A percentile compares a stretch with the other conserved stretches of the same genome.
phyloP scores from a whole-genome alignment of 1,140 invertebrate species.

The Aplysia californica region DNA sequence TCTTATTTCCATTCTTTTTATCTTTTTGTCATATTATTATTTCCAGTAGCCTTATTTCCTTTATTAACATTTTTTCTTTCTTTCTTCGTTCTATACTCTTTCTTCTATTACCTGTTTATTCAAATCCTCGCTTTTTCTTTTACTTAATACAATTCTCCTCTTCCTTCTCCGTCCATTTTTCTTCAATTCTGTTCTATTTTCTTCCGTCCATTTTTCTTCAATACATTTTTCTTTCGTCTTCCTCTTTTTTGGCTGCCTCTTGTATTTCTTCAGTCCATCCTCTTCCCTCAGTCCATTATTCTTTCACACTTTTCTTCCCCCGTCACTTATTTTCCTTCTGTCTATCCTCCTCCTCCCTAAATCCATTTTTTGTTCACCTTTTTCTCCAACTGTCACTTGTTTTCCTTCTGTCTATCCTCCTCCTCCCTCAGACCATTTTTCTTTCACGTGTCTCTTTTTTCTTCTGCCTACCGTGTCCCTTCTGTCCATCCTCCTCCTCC shows the following conservation, averaged over 20 bases:
- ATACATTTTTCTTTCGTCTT: background rate
- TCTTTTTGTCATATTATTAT: no score
- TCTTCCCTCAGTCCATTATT: background rate
- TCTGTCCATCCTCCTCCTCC: background rate
- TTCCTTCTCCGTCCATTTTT: no score
- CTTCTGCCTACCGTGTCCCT: background rate
- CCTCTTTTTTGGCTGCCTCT: no score
- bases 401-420: background rate
- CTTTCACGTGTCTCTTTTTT: background rate
- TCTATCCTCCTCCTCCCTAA: background rate
- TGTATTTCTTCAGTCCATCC: background rate
- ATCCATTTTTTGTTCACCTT: background rate
- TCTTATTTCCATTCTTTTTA: no score
- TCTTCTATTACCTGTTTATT: no score
- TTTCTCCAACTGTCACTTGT: background rate
- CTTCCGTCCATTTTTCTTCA: background rate
- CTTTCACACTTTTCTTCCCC: background rate
- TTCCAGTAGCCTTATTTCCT: no score
- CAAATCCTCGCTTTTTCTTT: no score
- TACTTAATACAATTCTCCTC: no score
- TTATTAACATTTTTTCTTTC: no score
- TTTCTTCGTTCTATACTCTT: no score
- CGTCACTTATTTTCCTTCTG: background rate
- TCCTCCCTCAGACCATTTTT: background rate
- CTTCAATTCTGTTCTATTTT: background rate